Base-by-base conservation (phyloP, 2,113 vertebrate species). In the Peucedramus taeniatus region DNA sequence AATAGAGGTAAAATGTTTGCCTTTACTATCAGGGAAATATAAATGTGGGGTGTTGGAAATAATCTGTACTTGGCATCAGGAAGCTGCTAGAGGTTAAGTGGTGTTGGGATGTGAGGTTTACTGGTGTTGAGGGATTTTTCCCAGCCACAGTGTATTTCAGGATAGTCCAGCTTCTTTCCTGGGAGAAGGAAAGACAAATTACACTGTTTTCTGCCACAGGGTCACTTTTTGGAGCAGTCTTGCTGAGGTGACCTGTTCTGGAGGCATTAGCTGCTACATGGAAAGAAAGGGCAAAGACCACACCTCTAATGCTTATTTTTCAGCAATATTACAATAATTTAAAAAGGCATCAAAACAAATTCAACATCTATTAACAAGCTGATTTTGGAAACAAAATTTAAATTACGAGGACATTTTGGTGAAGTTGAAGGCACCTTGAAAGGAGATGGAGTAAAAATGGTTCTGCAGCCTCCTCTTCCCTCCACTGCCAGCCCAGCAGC, bases 311-410 rank as follows among this genome's bases (percentile, higher is more conserved):
- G 13, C 56, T 3, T 9, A 4, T 14, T 71, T 59, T 80, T 82
- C 71, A 66, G 70, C 76, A 49, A 57, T 64, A 85, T 53, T 26
- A 56, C 78, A 97, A 97, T 97, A 97, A 97, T 96, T 97, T 97
- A 97, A 96, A 64, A 95, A 96, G 72, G 80, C 94, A 95, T 95
- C 74, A 79, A 95, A 94, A 91, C 74, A 93, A 89, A 77, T 70
- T 47, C 68, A 76, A 79, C 86, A 81, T 77, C 53, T 92, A 63
- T 93, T 71, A 89, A 94, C 92, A 94, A 71, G 75, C 85, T 95
- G 89, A 91, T 93, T 83, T 70, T 28, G 45, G 83, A 85, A 83
- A 87, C 69, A 89, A 13, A 35, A 47, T 31, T 93, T 96, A 64
- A 84, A 90, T 88, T 93, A 84, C 28, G 37, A 66, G 76, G 90